Conservation (phyloP, 2,888 invertebrate species). For the Tanaodytes sp. region DNA sequence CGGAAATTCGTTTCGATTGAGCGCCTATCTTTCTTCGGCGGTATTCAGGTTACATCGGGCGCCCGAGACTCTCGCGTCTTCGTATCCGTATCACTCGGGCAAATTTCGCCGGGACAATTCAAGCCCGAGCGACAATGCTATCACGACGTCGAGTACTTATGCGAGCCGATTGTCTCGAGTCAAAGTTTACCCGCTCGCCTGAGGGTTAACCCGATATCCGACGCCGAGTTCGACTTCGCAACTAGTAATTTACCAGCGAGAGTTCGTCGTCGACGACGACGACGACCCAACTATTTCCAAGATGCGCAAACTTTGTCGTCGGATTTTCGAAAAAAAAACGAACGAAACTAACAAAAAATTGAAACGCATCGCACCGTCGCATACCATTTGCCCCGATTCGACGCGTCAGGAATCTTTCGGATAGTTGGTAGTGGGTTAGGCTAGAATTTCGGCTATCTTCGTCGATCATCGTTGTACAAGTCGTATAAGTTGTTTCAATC, state of each 20-base stretch:
- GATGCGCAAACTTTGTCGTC: constrained; percentile 35
- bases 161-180: constrained; percentile 48
- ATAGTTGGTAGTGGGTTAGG: too few relatives aligned
- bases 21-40: constrained; percentile 44
- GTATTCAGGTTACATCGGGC: constrained; percentile 45
- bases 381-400: too few relatives aligned
- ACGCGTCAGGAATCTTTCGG: too few relatives aligned
- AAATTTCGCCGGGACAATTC: constrained; percentile 47
- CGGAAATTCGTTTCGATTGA: constrained; percentile 51
- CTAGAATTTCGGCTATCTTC: too few relatives aligned
- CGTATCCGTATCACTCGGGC: constrained; percentile 34
- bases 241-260: constrained; percentile 46
- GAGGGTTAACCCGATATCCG: constrained; percentile 50
- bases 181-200: constrained; percentile 39
- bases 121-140: constrained; percentile 46
- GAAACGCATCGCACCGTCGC: too few relatives aligned
- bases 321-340: too few relatives aligned
- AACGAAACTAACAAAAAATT: too few relatives aligned
- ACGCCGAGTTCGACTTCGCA: constrained; percentile 43
- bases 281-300: constrained; percentile 33
- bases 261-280: too few relatives aligned
- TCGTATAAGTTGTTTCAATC: too few relatives aligned
- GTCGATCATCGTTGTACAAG: too few relatives aligned
- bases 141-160: constrained; percentile 36
- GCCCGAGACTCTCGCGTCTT: constrained; percentile 32